Evolutionary conservation across 2,797 vertebrate species (phyloP).

Genomic region (Perodicticus potto): DNA sequence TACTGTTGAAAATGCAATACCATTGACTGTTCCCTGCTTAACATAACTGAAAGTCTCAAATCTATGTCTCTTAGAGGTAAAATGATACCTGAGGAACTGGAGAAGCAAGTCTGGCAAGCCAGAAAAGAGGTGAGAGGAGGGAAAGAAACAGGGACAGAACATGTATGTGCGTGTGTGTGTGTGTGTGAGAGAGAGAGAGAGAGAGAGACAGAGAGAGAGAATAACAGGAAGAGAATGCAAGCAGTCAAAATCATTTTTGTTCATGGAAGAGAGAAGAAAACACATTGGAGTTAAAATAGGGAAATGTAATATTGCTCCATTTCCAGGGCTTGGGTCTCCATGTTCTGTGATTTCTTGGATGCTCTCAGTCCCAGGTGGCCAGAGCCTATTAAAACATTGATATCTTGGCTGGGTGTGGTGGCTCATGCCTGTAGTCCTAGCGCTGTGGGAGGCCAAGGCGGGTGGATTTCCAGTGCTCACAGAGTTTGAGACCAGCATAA

Average conservation of each 20-base stretch:
- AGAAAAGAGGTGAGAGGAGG: slow-evolving; percentile 90
- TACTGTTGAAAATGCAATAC: slow-evolving; percentile 75
- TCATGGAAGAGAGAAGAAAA: slow-evolving; percentile 61
- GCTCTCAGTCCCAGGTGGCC: slow-evolving; percentile 30
- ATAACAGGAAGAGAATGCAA: neutral
- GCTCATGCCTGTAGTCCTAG: too few species aligned
- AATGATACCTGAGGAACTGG: slow-evolving; percentile 93
- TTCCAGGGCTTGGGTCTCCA: slow-evolving; percentile 29
- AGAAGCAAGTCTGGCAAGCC: slow-evolving; percentile 90
- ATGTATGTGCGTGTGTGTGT: neutral
- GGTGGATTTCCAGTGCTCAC: too few species aligned
- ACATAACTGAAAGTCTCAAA: slow-evolving; percentile 86
- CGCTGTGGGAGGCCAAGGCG: too few species aligned
- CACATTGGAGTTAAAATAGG: slow-evolving; percentile 64
- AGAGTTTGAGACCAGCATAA: too few species aligned
- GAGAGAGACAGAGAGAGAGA: neutral
- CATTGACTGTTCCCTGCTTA: slow-evolving; percentile 72
- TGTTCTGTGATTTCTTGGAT: slow-evolving; percentile 41
- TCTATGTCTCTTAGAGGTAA: slow-evolving; percentile 92
- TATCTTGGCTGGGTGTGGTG: neutral
- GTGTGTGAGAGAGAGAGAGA: slow-evolving; percentile 1
- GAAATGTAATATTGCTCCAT: slow-evolving; percentile 53
- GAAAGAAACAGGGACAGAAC: neutral
- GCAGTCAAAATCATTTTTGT: neutral
- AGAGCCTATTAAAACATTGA: slow-evolving; percentile 23